Percentiles rank a stretch among this genome's conserved stretches.
Conservation (phyloP, 2,888 invertebrate genomes). For the Morpho helenor region DNA sequence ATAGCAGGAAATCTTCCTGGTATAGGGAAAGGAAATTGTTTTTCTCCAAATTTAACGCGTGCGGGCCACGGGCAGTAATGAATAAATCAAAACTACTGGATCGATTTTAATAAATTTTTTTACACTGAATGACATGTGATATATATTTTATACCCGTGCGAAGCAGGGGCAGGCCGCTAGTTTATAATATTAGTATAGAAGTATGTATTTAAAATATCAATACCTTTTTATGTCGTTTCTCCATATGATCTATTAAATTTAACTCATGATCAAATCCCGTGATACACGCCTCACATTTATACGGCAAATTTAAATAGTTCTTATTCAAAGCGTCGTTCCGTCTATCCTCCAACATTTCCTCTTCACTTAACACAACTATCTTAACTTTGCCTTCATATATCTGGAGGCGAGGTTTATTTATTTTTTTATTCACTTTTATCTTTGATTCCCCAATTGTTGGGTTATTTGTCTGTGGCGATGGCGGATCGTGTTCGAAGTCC, state of each 20-base stretch:
- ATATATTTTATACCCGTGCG: no score
- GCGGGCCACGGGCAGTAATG: no score
- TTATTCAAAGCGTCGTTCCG: conserved; percentile 37
- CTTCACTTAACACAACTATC: conserved; percentile 37
- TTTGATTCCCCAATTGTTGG: conserved; percentile 11
- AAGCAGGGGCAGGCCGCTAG: no score
- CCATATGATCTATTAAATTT: conserved; percentile 46
- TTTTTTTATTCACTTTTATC: conserved; percentile 1
- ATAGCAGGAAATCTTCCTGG: no score
- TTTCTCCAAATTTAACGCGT: no score
- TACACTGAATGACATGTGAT: no score
- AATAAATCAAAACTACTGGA: no score
- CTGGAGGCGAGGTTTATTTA: conserved; percentile 8
- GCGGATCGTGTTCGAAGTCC: conserved; percentile 39
- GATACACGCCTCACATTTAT: conserved; percentile 54
- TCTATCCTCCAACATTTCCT: conserved; percentile 49
- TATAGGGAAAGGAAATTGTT: no score
- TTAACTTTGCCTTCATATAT: conserved; percentile 48
- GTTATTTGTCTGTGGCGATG: conserved; percentile 34
- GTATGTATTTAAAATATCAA: no score
- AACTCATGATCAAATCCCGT: conserved; percentile 56
- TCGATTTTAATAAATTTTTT: no score
- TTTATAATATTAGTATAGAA: no score
- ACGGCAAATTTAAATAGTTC: conserved; percentile 49
- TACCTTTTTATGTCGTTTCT: conserved; percentile 51